Percentiles rank a stretch among this genome's conserved stretches.
These are phyloP conservation scores for Saccostrea glomerata DNA, from an alignment of 1,140 invertebrate species.

Conservation along the genomic window DNA sequence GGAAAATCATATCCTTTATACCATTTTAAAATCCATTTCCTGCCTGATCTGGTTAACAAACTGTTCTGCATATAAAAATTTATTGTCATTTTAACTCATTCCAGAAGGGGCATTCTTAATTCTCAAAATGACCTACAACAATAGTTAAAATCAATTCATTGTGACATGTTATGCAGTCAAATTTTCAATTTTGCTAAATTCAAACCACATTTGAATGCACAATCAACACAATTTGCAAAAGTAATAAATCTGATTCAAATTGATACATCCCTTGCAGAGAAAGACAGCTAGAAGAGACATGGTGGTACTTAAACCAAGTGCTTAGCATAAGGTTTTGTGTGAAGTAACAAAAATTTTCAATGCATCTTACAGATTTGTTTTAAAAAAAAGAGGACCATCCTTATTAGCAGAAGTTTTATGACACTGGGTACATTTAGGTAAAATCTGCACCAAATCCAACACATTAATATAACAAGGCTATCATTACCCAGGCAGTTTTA, in stretches of 20 bases:
- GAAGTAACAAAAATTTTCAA: not conserved
- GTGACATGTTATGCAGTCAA: not conserved
- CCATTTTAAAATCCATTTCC: not conserved
- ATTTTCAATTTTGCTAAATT: not conserved
- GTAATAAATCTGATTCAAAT: too few relatives aligned
- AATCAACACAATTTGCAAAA: too few relatives aligned
- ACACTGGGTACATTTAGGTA: constrained; percentile 21
- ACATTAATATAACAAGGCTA: constrained; percentile 32
- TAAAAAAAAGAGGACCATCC: not conserved
- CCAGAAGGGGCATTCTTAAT: not conserved
- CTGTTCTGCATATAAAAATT: not conserved
- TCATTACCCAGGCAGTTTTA: constrained; percentile 27
- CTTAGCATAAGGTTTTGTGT: not conserved
- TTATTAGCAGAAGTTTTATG: constrained; percentile 8
- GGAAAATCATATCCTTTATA: not conserved
- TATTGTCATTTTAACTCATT: not conserved
- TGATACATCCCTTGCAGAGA: too few relatives aligned
- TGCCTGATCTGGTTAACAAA: not conserved
- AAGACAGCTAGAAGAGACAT: too few relatives aligned
- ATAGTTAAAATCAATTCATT: not conserved
- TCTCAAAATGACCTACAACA: not conserved
- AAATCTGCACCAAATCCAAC: constrained; percentile 3
- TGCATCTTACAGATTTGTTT: not conserved
- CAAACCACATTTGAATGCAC: too few relatives aligned
- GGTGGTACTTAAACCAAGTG: too few relatives aligned